Conservation (phyloP, 2,113 vertebrate species). For the Pelobates fuscus region DNA sequence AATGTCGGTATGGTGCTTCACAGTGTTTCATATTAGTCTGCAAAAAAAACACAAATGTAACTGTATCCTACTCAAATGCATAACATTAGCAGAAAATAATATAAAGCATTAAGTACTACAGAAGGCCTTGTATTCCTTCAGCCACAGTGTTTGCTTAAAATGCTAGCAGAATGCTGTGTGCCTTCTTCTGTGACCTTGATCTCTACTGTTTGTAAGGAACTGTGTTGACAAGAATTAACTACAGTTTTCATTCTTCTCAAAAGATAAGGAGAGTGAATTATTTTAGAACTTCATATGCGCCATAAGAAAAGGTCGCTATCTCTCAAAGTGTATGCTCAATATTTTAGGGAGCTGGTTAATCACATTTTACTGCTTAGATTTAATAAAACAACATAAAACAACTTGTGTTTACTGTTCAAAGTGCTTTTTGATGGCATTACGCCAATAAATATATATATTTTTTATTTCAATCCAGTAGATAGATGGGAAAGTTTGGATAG, state of each 20-base stretch:
- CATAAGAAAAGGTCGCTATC: constrained; percentile 42
- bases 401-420: constrained; percentile 31
- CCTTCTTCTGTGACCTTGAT: constrained; percentile 36
- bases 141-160: constrained; percentile 11
- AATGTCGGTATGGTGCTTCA: too few relatives aligned
- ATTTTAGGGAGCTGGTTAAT: constrained; percentile 38
- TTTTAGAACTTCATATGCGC: constrained; percentile 22
- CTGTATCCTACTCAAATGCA: too few relatives aligned
- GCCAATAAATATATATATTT: constrained; percentile 15
- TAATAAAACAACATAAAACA: constrained; percentile 40
- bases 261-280: constrained; percentile 43
- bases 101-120: too few relatives aligned
- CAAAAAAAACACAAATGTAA: too few relatives aligned
- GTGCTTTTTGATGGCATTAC: constrained; percentile 27
- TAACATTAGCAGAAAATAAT: too few relatives aligned
- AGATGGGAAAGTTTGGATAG: constrained; percentile 23
- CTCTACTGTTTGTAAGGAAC: constrained; percentile 29
- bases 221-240: constrained; percentile 36
- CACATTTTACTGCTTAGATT: constrained; percentile 36
- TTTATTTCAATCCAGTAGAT: constrained; percentile 8
- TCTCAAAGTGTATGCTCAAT: constrained; percentile 37
- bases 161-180: constrained; percentile 11
- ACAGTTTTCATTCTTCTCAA: constrained; percentile 24
- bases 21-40: too few relatives aligned
- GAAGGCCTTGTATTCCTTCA: not conserved